A percentile compares a stretch with the other conserved stretches of the same genome.
These are phyloP conservation scores for Chloromyia formosa DNA, from an alignment of 2,888 invertebrate species.

Conservation along the genomic window DNA sequence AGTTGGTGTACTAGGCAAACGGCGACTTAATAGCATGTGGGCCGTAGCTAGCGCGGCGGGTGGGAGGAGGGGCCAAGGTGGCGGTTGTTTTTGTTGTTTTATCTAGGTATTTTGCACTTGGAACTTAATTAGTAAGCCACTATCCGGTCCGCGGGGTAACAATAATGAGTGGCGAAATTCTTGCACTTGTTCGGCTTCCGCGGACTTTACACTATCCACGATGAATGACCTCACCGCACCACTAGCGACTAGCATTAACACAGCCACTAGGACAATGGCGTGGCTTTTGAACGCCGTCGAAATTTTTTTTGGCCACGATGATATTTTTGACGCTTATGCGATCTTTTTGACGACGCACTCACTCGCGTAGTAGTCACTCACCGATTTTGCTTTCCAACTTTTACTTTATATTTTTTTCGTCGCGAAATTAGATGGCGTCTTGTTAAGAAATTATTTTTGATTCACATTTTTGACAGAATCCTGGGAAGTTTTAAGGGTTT, in stretches of 20 bases:
- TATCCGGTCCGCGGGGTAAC: neutral
- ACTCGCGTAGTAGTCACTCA: neutral
- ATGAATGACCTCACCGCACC: slow-evolving; percentile 3
- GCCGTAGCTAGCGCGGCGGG: neutral
- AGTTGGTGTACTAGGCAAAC: too few species aligned
- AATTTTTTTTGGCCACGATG: too few species aligned
- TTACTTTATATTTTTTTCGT: neutral
- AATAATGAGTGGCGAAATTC: slow-evolving; percentile 21
- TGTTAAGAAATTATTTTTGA: neutral
- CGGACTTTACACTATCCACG: neutral
- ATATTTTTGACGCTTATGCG: too few species aligned
- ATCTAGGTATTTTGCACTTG: neutral
- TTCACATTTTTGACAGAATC: neutral
- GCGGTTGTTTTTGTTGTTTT: neutral
- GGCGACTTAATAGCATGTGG: neutral
- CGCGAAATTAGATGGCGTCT: too few species aligned
- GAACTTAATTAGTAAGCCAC: slow-evolving; percentile 12
- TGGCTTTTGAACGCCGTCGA: too few species aligned
- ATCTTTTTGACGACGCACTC: neutral
- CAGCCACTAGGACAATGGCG: too few species aligned
- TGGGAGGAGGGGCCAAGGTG: neutral
- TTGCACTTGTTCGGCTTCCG: slow-evolving; percentile 28
- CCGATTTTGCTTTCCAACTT: neutral
- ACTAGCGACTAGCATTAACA: neutral
- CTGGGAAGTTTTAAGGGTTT: neutral